Percentiles rank a stretch among this genome's conserved stretches.
Evolutionary conservation across 2,888 invertebrate species (phyloP).

Genomic region (Actias luna): DNA sequence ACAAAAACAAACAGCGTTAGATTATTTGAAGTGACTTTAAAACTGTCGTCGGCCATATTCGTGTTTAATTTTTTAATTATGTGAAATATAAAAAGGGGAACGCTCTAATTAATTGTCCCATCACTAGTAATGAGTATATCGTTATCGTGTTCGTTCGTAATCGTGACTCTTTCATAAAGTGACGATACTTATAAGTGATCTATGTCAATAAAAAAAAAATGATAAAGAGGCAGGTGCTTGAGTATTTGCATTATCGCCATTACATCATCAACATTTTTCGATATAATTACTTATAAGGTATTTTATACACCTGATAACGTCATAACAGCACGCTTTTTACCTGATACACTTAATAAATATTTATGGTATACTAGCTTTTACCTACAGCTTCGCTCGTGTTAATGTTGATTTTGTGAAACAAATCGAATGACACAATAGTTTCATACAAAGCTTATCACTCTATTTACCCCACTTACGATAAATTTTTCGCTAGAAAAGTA

Average conservation of each 20-base stretch:
- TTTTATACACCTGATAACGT: background rate
- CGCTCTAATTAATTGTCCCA: background rate
- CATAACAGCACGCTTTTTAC: background rate
- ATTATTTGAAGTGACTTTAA: no score
- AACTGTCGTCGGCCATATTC: no score
- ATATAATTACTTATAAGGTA: background rate
- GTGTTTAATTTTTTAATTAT: no score
- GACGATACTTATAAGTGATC: background rate
- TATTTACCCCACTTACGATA: no score
- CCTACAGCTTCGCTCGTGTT: no score
- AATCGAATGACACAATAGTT: no score
- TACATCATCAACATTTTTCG: background rate
- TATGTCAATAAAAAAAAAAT: conserved; percentile 8
- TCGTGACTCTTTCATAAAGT: background rate
- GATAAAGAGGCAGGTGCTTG: background rate
- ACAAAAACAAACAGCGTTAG: no score
- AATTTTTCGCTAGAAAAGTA: no score
- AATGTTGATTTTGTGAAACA: no score
- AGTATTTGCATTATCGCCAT: background rate
- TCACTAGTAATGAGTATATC: background rate
- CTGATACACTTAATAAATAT: no score
- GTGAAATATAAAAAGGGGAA: no score
- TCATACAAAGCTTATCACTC: no score
- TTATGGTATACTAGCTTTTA: background rate
- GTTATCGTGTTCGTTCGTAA: background rate